Evolutionary conservation across 2,888 invertebrate genomes (phyloP), one percentile per base, ranked within the genome.

Genomic region (Pristionchus exspectatus): DNA sequence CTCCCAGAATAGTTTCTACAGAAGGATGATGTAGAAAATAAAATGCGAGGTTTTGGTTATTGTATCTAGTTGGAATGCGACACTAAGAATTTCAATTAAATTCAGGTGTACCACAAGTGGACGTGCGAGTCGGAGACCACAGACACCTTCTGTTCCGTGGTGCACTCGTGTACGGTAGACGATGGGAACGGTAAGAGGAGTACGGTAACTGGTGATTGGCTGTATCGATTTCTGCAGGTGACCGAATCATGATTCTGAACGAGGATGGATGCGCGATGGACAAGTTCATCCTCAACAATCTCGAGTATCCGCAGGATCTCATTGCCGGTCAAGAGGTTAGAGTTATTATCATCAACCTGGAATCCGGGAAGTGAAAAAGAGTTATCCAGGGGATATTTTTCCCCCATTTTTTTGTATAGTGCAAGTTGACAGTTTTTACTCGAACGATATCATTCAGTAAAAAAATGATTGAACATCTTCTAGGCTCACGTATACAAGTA

Each of bases 301-400:
- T 95, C 87, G 95, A 95, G 90, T 95, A 95, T 89, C 94, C 94
- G 21, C 94, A 94, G 27, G 95, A 95, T 90, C 90, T 95, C 87
- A 93, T 93, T 93, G 95, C 95, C 63, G 95, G 95, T 74, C 95
- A 95, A n/a, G 87, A 88, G 87, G 87, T 88, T 14, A 24, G 27
- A 27, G 14, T 27, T 69, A 24, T 27, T 2, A 14, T 24, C 69
- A 69, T 69, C 1, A n/a, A 5, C 69, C 30, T 56, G 56, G 56
- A 56, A 10, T 56, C 56, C 3, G 4, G 14, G 16, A 21, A 18
- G 2, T 72, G n/a, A 12, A 69, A 24, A 2, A 14, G 12, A 69
- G 21, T 14, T 24, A 69, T 27, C 1, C 16, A 12, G 24, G 2
- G 14, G 9, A 69, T 30, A 1, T 21, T 69, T 27, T 30, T 14